Base-by-base conservation (phyloP, 2,888 invertebrate species). In the Ornithoptera priamus region DNA sequence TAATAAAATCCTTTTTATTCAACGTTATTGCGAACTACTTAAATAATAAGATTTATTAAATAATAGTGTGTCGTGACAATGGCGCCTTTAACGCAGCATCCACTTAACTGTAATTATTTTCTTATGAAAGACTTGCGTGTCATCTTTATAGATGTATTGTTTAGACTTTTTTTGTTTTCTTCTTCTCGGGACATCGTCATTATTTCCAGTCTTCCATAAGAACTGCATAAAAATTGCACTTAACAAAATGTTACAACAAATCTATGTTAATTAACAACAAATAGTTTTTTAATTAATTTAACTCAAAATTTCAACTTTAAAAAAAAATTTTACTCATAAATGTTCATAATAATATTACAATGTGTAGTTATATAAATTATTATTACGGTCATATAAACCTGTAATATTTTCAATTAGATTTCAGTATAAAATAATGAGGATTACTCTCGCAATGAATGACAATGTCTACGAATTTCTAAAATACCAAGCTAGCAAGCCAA, bases 21-120 rank as follows among this genome's bases (percentile, higher is more conserved):
- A 18, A 50, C 50, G 18, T 50, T 50, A 50, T 50, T 18, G 17
- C 17, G 18, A 50, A 18, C 53, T 18, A 53, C n/a, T 53, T 5
- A 6, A 53, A 36, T 67, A 61, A 36, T 42, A 42, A 24, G 24
- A 46, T 30, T 42, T 36, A 42, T 56, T 53, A 57, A n/a, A 56
- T 53, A 64, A 10, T 24, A 39, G 39, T 20, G 53, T n/a, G n/a
- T n/a, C 18, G 6, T 22, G 50, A 68, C 69, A 70, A 66, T 66
- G 39, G 66, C 66, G 59, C 66, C 69, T 53, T 66, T 62, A 22
- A 70, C 50, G 58, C 66, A 59, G 62, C 69, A 66, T 66, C 62
- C 66, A 66, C 58, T 66, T 69, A 69, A 46, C 30, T 62, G 46
- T 62, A 58, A 70, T 70, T 65, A 56, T 62, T 65, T 65, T 69